Base-by-base conservation (phyloP, 2,888 invertebrate genomes). In the Muschampia plurimacula region DNA sequence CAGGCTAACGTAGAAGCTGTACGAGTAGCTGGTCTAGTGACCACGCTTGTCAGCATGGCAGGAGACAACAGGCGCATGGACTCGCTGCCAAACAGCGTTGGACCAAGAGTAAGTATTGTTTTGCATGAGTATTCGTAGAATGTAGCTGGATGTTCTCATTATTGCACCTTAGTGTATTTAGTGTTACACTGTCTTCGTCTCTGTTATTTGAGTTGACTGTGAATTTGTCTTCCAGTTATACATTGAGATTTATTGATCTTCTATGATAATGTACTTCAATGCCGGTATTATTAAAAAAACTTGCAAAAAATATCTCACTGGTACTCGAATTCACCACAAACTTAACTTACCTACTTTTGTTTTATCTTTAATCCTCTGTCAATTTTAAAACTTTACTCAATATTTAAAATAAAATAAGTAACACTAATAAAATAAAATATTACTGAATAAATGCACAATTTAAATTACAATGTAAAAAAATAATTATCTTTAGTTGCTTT, bases 1-100 rank as follows among this genome's bases (percentile, higher is more conserved):
- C 93, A 95, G 93, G 97, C 97, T 82, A 97, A 97, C 93, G 96
- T 97, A 89, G 97, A 97, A 89, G 97, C 97, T 84, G 97, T 97
- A 75, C 95, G 97, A 82, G 97, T 97, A 84, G 97, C 97, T 76
- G 97, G 97, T 78, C 95, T 97, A 85, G 97, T 97, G 85, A 97
- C 97, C 81, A 97, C 97, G 81, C 95, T 97, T 89, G 97, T 97
- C 88, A 97, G 97, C 93, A 97, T 97, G 85, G 97, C 97, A 75
- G 97, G 97, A 65, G 96, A 96, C 95, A 88, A 89, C 89, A 84
- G 90, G 82, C 89, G 95, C 82, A 92, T 94, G 95, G 91, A 93
- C 83, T 88, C 91, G 71, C 87, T 93, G 78, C 94, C 94, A 68
- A 94, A 94, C 91, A 93, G 92, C 87, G 91, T 93, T 74, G 95